Evolutionary conservation across 1,140 invertebrate genomes (phyloP).

Genomic region (Drosophila prosaltans): DNA sequence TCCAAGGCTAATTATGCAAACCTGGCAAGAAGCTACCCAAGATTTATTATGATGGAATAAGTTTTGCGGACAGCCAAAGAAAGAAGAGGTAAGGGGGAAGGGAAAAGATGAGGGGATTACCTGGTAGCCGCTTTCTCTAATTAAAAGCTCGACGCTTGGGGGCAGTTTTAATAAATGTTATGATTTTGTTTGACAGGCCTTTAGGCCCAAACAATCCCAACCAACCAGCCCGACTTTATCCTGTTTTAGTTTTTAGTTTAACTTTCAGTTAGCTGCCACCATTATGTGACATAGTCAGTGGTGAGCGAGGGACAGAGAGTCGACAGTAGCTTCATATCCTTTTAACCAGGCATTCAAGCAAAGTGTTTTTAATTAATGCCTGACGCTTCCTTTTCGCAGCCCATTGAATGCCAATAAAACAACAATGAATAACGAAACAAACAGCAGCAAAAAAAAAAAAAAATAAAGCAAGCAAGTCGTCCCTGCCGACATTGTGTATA

Average conservation of each 20-base stretch:
- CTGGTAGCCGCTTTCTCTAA: conserved; percentile 50
- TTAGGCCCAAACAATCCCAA: conserved; percentile 18
- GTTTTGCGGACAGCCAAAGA: conserved; percentile 44
- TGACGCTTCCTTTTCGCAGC: conserved; percentile 48
- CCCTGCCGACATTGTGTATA: too few relatives aligned
- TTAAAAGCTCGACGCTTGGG: conserved; percentile 64
- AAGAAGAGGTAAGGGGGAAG: background rate
- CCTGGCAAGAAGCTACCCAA: conserved; percentile 51
- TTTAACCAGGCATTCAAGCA: conserved; percentile 30
- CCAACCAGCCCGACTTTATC: background rate
- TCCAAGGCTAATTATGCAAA: conserved; percentile 71
- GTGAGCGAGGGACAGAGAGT: too few relatives aligned
- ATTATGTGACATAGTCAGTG: conserved; percentile 16
- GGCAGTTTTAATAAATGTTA: conserved; percentile 72
- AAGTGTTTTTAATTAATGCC: conserved; percentile 78
- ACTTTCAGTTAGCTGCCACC: conserved; percentile 4
- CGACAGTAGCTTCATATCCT: background rate
- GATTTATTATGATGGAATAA: conserved; percentile 81
- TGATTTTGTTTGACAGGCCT: conserved; percentile 69
- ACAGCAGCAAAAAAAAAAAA: background rate
- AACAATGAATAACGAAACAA: too few relatives aligned
- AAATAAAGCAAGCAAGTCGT: background rate
- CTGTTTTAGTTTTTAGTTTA: conserved; percentile 24
- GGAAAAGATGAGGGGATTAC: background rate
- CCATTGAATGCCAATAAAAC: conserved; percentile 65